Base-by-base conservation (phyloP, 2,888 invertebrate genomes). In the Acrocyrtus sp. region DNA sequence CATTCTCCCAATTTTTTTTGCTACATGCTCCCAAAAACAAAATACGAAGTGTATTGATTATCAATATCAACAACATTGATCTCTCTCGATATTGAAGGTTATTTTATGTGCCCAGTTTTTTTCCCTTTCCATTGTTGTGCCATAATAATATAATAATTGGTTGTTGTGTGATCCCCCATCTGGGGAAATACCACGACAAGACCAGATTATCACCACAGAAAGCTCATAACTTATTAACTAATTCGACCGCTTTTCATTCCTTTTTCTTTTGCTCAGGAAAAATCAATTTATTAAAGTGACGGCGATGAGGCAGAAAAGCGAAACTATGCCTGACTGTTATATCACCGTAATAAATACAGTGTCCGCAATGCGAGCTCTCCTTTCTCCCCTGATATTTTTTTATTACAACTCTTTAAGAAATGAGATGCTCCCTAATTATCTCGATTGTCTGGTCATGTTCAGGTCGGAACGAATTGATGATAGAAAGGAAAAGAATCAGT, bases 391-490 rank as follows among this genome's bases (percentile, higher is more conserved):
- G 5, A 45, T n/a, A 45, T 45, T 45, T 45, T 5, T 45, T 56
- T 67, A n/a, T 41, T 58, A 47, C 63, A 51, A 29, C 51, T 63
- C 34, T 57, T 56, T 63, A 63, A 47, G 21, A 58, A 24, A 27
- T 19, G 57, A 62, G 43, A 63, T 50, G 26, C 43, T 26, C 51
- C 41, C 63, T 72, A 72, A 72, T 72, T 72, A 72, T 72, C 70
- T 34, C 63, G 70, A 72, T 72, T 72, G 70, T 72, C 58, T 72
- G 70, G 70, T 72, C 70, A 72, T 72, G 70, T 72, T 63, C 62
- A 56, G 62, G 57, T 70, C 62, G 62, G 47, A 47, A 48, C 47
- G 61, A 69, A 56, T 29, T 24, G 10, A 54, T n/a, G 29, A 62
- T 48, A 34, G 24, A 48, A 48, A 53, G 24, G 34, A 41, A 50